These are phyloP conservation scores for Oncorhynchus tshawytscha DNA, from an alignment of 2,113 vertebrate genomes.

Conservation along the genomic window DNA sequence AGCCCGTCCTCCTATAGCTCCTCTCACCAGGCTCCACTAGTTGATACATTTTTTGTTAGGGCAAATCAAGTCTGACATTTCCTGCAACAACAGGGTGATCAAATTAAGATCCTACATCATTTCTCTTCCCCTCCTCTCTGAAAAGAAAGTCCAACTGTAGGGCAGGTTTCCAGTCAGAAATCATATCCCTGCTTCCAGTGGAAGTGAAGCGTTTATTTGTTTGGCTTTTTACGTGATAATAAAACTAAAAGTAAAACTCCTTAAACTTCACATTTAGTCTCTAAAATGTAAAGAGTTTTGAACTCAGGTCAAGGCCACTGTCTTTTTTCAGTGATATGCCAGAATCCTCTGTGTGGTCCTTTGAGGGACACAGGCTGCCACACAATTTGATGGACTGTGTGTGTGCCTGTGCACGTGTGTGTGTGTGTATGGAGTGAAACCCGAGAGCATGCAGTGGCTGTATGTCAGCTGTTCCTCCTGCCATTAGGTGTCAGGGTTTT, in stretches of 20 bases:
- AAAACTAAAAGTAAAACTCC: neutral
- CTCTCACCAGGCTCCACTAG: too few relatives aligned
- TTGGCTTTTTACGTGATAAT: neutral
- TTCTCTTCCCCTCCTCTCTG: neutral
- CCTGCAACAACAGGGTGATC: too few relatives aligned
- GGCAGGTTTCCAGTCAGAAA: neutral
- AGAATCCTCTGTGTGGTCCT: neutral
- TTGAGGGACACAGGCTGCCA: neutral
- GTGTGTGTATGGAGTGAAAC: constrained; percentile 51
- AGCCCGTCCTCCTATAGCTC: too few relatives aligned
- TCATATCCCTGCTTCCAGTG: neutral
- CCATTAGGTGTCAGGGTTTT: constrained; percentile 39
- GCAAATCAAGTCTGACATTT: too few relatives aligned
- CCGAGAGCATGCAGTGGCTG: constrained; percentile 46
- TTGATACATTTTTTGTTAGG: too few relatives aligned
- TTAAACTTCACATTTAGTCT: neutral
- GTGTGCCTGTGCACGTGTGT: constrained; percentile 21
- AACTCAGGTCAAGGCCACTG: neutral
- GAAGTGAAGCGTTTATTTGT: neutral
- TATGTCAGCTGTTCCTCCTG: constrained; percentile 78
- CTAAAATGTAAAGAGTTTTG: too few relatives aligned
- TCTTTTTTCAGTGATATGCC: too few relatives aligned
- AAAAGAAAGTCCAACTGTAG: neutral
- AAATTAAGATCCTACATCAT: neutral
- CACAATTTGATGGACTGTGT: constrained; percentile 12